These are phyloP conservation scores for Aviceda subcristata DNA, from an alignment of 2,113 vertebrate genomes.

Conservation along the genomic window DNA sequence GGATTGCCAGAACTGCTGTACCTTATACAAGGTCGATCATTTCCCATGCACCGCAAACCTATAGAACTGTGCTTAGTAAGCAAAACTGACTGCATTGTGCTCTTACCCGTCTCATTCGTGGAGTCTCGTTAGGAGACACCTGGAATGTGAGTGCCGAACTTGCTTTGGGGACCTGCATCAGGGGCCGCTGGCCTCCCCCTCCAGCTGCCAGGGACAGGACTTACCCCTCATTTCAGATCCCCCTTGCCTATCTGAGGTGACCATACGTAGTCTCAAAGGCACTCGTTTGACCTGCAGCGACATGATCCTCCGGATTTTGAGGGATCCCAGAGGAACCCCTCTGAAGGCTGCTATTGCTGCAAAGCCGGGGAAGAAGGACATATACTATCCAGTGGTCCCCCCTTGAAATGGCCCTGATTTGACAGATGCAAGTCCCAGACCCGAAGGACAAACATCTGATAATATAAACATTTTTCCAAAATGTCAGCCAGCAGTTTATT, in stretches of 20 bases:
- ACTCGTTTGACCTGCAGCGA: not conserved
- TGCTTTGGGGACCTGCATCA: not conserved
- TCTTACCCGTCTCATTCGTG: not conserved
- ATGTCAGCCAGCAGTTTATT: not conserved
- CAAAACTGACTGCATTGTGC: not conserved
- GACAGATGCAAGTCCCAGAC: not conserved
- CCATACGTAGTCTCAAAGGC: no score
- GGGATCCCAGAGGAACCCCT: not conserved
- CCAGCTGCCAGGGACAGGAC: not conserved
- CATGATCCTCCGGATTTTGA: not conserved
- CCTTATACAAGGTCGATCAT: not conserved
- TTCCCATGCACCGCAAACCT: not conserved
- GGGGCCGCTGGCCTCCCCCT: no score
- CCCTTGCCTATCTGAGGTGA: no score
- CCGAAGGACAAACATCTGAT: not conserved
- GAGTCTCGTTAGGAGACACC: no score
- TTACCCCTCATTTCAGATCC: not conserved
- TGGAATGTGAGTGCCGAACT: rapidly evolving
- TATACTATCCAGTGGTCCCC: not conserved
- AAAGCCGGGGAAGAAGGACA: rapidly evolving
- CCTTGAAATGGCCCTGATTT: not conserved
- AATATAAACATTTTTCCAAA: not conserved
- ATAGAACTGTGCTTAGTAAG: not conserved
- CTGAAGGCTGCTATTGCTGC: not conserved
- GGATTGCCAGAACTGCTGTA: not conserved